Evolutionary conservation across 2,797 vertebrate species (phyloP).

Genomic region (Darevskia nairensis): DNA sequence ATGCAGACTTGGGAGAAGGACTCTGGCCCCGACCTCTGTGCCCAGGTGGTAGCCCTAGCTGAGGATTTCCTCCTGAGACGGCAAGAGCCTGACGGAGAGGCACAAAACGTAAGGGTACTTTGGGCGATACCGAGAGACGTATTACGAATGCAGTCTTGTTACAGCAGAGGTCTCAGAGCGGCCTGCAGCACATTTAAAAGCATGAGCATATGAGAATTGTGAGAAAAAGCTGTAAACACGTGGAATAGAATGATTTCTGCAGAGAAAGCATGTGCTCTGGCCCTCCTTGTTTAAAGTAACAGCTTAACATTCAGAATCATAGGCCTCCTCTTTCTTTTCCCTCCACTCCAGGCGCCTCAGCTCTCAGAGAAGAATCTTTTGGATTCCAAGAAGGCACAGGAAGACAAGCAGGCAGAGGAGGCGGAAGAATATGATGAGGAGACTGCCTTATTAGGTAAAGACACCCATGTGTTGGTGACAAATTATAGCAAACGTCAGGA

Average conservation of each 20-base stretch:
- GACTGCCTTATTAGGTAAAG: not conserved
- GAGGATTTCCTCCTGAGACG: slow-evolving; percentile 1
- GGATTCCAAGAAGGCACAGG: not conserved
- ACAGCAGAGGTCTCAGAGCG: not conserved
- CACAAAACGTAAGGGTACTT: not conserved
- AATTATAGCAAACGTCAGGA: too few relatives aligned
- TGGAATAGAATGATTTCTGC: too few relatives aligned
- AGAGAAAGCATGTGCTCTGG: too few relatives aligned
- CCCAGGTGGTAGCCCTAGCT: not conserved
- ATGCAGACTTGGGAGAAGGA: slow-evolving; percentile 4
- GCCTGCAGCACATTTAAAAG: too few relatives aligned
- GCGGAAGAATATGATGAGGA: not conserved
- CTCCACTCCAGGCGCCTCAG: not conserved
- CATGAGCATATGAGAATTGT: too few relatives aligned
- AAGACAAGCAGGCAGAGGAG: not conserved
- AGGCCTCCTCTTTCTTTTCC: too few relatives aligned
- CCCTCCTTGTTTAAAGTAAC: too few relatives aligned
- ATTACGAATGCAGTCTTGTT: too few relatives aligned
- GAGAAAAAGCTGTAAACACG: too few relatives aligned
- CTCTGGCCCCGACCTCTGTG: not conserved
- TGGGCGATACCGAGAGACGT: not conserved
- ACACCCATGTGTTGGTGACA: too few relatives aligned
- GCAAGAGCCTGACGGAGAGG: not conserved
- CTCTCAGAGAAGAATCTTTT: not conserved
- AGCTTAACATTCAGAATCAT: too few relatives aligned